Evolutionary conservation across 2,888 invertebrate genomes (phyloP), one percentile per base, ranked within the genome.

Genomic region (Ceraclea dissimilis): DNA sequence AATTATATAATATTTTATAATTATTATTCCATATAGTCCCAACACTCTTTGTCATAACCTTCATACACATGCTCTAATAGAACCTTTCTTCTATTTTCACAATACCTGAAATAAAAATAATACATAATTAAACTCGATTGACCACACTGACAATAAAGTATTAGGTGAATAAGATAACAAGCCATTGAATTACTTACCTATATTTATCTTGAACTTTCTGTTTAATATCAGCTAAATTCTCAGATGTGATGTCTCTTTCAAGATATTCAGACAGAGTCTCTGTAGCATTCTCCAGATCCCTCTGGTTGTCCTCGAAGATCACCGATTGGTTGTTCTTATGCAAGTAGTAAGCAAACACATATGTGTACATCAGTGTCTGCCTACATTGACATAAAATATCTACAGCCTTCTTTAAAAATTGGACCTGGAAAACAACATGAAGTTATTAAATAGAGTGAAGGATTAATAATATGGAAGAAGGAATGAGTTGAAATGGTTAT

Each of bases 141-240:
- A n/a, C n/a, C n/a, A n/a, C n/a, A n/a, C n/a, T n/a, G n/a, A n/a
- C n/a, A n/a, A n/a, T n/a, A n/a, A n/a, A n/a, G n/a, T n/a, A n/a
- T n/a, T n/a, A n/a, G n/a, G n/a, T n/a, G n/a, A n/a, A n/a, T n/a
- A n/a, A n/a, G n/a, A n/a, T n/a, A n/a, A n/a, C n/a, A n/a, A n/a
- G n/a, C n/a, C n/a, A n/a, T n/a, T n/a, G n/a, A 22, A 26, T 39
- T 8, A 39, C 70, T 69, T 66, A 93, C 93, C 93, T 90, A 77
- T 93, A 94, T 79, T 96, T 96, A 71, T 97, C 96, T 79, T 95
- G 94, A 68, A 98, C 97, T 79, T 95, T 97, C 76, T 98, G 97
- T 76, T 98, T 98, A 72, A 98, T 94, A 70, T 94, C 94, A 64
- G 91, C 90, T 67, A 98, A 82, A 79, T 97, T 95, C 77, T 97